Evolutionary conservation across 2,797 vertebrate genomes (phyloP).

Genomic region (Rhinogobio ventralis): DNA sequence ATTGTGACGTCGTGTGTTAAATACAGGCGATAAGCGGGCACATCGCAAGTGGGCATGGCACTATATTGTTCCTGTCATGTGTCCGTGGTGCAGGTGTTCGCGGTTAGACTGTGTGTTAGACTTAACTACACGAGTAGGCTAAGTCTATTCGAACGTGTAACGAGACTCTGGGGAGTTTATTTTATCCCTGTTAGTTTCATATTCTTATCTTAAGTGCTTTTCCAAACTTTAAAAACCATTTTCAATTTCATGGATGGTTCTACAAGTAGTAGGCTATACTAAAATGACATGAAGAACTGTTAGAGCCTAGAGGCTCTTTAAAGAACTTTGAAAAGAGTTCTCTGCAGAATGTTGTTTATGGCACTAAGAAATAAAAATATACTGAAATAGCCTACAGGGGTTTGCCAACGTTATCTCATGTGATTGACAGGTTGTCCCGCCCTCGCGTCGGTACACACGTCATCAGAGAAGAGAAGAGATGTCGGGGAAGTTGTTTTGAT

Average conservation of each 20-base stretch:
- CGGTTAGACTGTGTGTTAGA: neutral
- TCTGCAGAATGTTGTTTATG: too few relatives aligned
- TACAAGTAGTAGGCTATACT: neutral
- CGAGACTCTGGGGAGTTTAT: neutral
- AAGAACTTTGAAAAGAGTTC: too few relatives aligned
- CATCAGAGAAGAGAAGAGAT: too few relatives aligned
- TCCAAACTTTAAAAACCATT: neutral
- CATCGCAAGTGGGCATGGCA: slow-evolving; percentile 45
- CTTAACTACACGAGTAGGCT: neutral
- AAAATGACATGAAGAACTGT: neutral
- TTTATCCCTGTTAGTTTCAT: neutral
- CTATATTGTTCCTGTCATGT: neutral
- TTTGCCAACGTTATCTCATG: too few relatives aligned
- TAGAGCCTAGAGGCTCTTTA: neutral
- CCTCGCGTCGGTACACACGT: too few relatives aligned
- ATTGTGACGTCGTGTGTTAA: slow-evolving; percentile 6
- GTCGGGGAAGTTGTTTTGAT: neutral
- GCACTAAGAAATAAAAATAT: too few relatives aligned
- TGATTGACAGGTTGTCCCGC: too few relatives aligned
- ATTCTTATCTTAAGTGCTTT: neutral
- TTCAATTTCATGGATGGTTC: neutral
- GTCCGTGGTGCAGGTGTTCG: neutral
- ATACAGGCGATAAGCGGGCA: neutral
- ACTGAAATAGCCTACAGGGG: too few relatives aligned
- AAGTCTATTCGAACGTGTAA: neutral